Conservation (phyloP, 2,113 vertebrate species). For the Pomatostomus ruficeps region DNA sequence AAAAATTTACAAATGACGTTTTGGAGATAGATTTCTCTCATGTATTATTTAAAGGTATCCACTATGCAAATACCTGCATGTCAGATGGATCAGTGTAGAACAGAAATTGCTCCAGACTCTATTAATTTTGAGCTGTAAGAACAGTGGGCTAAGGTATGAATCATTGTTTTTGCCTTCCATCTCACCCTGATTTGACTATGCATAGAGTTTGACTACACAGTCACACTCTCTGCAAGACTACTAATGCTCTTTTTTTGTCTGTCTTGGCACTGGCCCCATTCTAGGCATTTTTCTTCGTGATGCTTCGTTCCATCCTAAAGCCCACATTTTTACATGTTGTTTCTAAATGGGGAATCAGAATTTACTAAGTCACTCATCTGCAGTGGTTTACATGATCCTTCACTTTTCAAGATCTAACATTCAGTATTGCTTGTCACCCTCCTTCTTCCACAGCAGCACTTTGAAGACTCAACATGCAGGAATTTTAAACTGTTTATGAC, state of each 20-base stretch:
- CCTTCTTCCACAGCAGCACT: slow-evolving; percentile 24
- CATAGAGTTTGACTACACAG: not conserved
- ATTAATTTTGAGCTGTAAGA: not conserved
- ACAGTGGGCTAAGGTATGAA: not conserved
- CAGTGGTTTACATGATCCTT: not conserved
- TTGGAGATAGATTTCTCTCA: not conserved
- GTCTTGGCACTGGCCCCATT: not conserved
- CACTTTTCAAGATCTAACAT: not conserved
- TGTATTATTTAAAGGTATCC: not conserved
- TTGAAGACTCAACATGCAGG: slow-evolving; percentile 16
- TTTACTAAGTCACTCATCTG: not conserved
- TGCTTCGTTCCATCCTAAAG: not conserved
- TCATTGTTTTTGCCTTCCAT: not conserved
- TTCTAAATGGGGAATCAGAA: not conserved
- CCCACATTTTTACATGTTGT: not conserved
- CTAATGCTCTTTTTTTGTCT: slow-evolving; percentile 26
- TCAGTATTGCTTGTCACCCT: not conserved
- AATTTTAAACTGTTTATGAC: slow-evolving; percentile 48
- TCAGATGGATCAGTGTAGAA: not conserved
- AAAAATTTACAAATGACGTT: not conserved
- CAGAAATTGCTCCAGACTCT: not conserved
- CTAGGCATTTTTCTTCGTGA: not conserved
- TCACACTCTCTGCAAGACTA: not conserved
- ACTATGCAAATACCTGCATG: not conserved
- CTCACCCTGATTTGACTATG: not conserved